These are phyloP conservation scores for Graptemys geographica DNA, from an alignment of 2,797 vertebrate genomes.

Conservation along the genomic window DNA sequence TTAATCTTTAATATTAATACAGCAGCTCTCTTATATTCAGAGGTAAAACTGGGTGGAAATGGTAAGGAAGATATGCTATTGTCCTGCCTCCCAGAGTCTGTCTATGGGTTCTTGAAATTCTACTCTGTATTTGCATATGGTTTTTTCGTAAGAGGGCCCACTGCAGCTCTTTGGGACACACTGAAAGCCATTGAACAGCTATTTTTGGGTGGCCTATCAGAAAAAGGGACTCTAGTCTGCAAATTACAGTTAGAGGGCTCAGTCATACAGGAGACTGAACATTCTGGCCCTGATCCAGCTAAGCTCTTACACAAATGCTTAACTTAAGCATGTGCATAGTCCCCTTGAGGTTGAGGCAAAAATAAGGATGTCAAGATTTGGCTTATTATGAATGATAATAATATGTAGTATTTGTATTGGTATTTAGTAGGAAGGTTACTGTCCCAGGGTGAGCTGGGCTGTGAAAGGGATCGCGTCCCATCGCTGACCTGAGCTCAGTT, in stretches of 20 bases:
- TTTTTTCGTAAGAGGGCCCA: not conserved
- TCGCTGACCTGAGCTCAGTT: not conserved
- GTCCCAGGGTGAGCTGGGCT: not conserved
- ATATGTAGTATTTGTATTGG: not conserved
- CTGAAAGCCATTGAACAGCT: not conserved
- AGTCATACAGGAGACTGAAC: not conserved
- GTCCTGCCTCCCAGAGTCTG: not conserved
- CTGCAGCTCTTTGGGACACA: not conserved
- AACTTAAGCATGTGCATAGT: not conserved
- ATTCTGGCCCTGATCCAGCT: not conserved
- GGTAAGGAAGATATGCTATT: not conserved
- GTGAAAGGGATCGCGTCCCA: not conserved
- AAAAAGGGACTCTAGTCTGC: not conserved
- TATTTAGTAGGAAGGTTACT: not conserved
- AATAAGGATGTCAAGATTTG: not conserved
- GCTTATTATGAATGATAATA: not conserved
- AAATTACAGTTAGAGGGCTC: not conserved
- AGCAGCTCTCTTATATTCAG: not conserved
- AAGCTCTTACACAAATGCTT: not conserved
- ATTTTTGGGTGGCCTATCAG: not conserved
- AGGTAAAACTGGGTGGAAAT: not conserved
- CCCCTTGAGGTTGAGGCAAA: not conserved
- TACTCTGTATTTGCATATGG: not conserved
- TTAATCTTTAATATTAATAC: not conserved
- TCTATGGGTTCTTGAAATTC: not conserved